Evolutionary conservation across 64 coral and sea anemone genomes (phyloP).

Genomic region (Montipora foliosa): DNA sequence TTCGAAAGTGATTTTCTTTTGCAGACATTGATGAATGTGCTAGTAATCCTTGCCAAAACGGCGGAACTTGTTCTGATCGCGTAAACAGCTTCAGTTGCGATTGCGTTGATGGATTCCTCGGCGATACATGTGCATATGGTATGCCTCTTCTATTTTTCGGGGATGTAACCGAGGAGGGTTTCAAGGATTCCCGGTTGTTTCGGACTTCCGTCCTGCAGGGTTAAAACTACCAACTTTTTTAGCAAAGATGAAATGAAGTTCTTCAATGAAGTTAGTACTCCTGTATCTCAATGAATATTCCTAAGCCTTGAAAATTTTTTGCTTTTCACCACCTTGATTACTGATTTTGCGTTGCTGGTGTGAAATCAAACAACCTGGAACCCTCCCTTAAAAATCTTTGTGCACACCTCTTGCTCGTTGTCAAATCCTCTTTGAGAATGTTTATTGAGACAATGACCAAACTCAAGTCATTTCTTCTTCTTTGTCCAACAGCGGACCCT

Average conservation of each 20-base stretch:
- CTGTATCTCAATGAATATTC: no score
- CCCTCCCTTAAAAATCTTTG: no score
- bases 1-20: neutral
- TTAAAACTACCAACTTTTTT: no score
- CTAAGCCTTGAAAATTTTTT: no score
- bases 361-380: no score
- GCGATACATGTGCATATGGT: conserved; percentile 42
- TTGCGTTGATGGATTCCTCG: conserved; percentile 66
- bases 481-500: conserved; percentile 20
- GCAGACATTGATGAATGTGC: conserved; percentile 80
- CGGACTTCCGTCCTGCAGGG: no score
- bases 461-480: neutral
- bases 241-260: no score
- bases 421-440: neutral
- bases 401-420: neutral
- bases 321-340: no score
- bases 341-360: no score
- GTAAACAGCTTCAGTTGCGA: conserved; percentile 62
- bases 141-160: neutral
- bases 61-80: conserved; percentile 48
- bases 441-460: neutral
- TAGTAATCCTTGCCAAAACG: conserved; percentile 51
- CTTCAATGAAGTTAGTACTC: no score
- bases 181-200: no score
- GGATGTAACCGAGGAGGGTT: no score